These are phyloP conservation scores for Microcebus murinus DNA, from an alignment of 2,113 vertebrate genomes.

Conservation along the genomic window DNA sequence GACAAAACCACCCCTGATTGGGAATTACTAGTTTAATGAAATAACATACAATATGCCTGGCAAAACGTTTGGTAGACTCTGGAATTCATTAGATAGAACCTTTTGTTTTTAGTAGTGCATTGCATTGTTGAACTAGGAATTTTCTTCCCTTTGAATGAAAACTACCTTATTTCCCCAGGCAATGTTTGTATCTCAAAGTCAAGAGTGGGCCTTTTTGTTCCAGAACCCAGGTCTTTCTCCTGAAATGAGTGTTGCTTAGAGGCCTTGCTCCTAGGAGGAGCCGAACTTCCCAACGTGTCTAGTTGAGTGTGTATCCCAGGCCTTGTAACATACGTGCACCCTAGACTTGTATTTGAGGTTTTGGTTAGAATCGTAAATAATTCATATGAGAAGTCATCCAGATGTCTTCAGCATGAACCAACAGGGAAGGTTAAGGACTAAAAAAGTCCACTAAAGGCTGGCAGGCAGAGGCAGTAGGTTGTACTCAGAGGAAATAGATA, in stretches of 20 bases:
- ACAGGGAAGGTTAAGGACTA: not conserved
- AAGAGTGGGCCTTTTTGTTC: not conserved
- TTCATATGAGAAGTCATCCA: not conserved
- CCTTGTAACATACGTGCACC: not conserved
- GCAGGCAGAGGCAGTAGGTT: not conserved
- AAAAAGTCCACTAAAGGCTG: not conserved
- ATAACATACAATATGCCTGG: not conserved
- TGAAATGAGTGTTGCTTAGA: not conserved
- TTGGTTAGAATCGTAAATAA: not conserved
- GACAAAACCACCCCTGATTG: not conserved
- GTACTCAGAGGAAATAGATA: not conserved
- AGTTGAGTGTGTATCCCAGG: not conserved
- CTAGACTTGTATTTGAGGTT: not conserved
- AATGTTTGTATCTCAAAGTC: not conserved
- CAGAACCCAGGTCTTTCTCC: not conserved
- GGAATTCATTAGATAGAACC: not conserved
- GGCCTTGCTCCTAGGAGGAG: not conserved
- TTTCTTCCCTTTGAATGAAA: not conserved
- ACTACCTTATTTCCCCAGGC: not conserved
- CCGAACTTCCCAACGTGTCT: not conserved
- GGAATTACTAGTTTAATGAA: not conserved
- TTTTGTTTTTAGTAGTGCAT: not conserved
- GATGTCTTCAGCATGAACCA: not conserved
- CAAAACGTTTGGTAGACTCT: not conserved
- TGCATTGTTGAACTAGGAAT: not conserved